Percentiles rank a stretch among this genome's conserved stretches.
Evolutionary conservation across 2,888 invertebrate genomes (phyloP).

Genomic region (Pterostichus madidus): DNA sequence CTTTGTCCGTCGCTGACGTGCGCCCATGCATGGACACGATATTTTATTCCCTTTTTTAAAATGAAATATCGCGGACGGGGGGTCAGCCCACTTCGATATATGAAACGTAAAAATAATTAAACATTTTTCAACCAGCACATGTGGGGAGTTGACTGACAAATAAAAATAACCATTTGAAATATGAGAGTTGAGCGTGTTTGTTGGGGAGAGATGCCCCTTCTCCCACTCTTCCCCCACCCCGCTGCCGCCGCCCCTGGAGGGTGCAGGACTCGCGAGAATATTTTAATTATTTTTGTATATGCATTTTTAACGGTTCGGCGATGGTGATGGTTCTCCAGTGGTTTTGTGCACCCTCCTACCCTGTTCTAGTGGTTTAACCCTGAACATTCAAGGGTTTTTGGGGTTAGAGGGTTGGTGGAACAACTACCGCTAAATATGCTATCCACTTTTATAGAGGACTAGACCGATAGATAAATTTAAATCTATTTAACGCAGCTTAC

Average conservation of each 20-base stretch:
- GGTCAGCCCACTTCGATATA: conserved; percentile 75
- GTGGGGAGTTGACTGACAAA: conserved; percentile 77
- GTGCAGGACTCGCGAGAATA: conserved; percentile 39
- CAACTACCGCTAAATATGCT: not conserved
- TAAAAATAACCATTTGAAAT: conserved; percentile 78
- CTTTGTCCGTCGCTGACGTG: conserved; percentile 8
- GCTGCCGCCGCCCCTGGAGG: conserved; percentile 12
- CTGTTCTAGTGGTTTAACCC: not conserved
- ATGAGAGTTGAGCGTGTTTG: conserved; percentile 72
- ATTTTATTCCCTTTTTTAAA: conserved; percentile 66
- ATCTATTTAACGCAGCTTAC: not conserved
- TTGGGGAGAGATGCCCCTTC: conserved; percentile 11
- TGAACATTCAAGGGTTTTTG: conserved; percentile 20
- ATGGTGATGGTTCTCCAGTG: conserved; percentile 47
- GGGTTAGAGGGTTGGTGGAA: conserved; percentile 4
- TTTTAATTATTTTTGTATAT: conserved; percentile 67
- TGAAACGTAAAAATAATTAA: conserved; percentile 79
- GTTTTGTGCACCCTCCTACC: not conserved
- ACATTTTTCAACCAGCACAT: conserved; percentile 77
- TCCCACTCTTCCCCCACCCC: conserved; percentile 6
- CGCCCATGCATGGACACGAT: conserved; percentile 63
- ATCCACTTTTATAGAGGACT: no score
- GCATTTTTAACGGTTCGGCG: conserved; percentile 55
- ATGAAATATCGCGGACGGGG: conserved; percentile 55
- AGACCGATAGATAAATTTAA: not conserved